Base-by-base conservation (phyloP, 1,140 invertebrate species). In the Scaptodrosophila lebanonensis region DNA sequence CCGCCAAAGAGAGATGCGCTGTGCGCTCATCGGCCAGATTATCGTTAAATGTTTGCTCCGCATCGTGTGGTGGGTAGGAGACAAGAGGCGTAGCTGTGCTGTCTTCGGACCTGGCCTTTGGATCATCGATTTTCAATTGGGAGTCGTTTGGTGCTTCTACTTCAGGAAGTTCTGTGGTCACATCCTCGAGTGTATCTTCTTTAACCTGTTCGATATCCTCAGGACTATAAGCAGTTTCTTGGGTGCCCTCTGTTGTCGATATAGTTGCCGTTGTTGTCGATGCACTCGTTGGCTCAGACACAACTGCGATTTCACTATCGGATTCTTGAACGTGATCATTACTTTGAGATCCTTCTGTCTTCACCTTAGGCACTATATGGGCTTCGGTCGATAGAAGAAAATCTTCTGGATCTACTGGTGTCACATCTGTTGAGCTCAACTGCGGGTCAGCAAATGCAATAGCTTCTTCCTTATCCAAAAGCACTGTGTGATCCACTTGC, bases 11-110 rank as follows among this genome's bases (percentile, higher is more conserved):
- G 1, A 70, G 52, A 16, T 75, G 59, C 7, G 65, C 66, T 5
- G 59, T 66, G 9, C 64, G 61, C 30, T 85, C 83, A 8, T 84
- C 83, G 3, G 83, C 83, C 39, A 82, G 53, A 52, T 85, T 85
- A 42, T 65, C 83, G 35, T 61, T 64, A 5, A 77, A 77, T 5
- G 73, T 77, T 36, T 69, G 83, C 0, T 54, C 83, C 3, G 72
- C 51, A 51, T 72, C 56, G 40, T 82, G 82, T 0, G 82, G 82
- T 0, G 82, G 82, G 58, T 75, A 84, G 9, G 71, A 66, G 8
- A 82, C 82, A 0, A 84, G 61, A 0, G 83, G 67, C 4, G 75
- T 83, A 8, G 82, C 82, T 1, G 71, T 84, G 5, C 73, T 77
- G 13, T 77, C 73, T 4, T 77, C 73, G 0, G 73, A 32, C 3